phyloP scores from a whole-genome alignment of 2,113 vertebrate species.

The Taurulus bubalis region DNA sequence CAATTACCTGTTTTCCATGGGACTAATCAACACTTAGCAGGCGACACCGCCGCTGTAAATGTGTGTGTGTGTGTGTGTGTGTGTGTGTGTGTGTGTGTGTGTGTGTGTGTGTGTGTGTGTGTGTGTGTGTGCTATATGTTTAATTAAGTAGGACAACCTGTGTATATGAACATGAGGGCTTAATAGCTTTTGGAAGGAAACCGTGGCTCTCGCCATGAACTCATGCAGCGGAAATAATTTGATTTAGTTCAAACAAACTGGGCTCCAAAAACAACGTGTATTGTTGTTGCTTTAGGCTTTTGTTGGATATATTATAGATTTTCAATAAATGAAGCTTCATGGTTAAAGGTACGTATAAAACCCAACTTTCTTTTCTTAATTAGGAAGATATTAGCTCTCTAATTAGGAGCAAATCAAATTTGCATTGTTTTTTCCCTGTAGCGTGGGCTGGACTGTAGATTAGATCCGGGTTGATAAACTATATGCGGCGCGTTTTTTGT shows the following conservation, averaged over 20 bases:
- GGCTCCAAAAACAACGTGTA: background rate
- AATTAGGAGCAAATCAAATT: background rate
- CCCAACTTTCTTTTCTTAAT: background rate
- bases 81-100: conserved; percentile 5
- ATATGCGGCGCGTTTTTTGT: background rate
- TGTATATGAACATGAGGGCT: conserved; percentile 18
- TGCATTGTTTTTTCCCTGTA: background rate
- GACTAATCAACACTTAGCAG: conserved; percentile 71
- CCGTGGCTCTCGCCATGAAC: background rate
- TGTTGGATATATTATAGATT: background rate
- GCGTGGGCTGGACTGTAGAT: background rate
- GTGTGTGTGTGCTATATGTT: conserved; percentile 5
- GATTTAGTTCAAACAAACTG: background rate
- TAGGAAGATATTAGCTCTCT: background rate
- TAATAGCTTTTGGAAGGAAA: conserved; percentile 47
- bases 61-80: conserved; percentile 20
- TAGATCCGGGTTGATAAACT: background rate
- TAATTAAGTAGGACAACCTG: conserved; percentile 53
- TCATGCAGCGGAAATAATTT: conserved; percentile 10
- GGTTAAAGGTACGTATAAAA: background rate
- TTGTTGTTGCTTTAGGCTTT: background rate
- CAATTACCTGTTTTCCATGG: conserved; percentile 61
- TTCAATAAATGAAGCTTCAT: background rate
- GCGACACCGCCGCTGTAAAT: background rate
- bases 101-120: background rate